Evolutionary conservation across 2,113 vertebrate species (phyloP), one percentile per base, ranked within the genome.

Genomic region (Otocyon megalotis): DNA sequence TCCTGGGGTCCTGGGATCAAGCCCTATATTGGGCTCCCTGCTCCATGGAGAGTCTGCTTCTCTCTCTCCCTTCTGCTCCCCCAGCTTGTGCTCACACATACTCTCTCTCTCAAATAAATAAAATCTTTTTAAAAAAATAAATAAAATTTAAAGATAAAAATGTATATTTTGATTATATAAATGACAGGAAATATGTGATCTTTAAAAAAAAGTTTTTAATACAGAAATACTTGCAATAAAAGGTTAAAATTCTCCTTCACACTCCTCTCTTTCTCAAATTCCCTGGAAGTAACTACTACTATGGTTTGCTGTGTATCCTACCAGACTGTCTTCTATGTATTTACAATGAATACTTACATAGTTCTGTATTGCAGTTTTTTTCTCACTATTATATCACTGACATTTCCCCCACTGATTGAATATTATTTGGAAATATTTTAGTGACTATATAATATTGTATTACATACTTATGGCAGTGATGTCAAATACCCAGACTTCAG

Each of bases 381-480:
- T 16, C 56, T 81, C 54, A 81, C 28, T 53, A 37, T 58, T 83
- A 28, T 60, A 90, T 87, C 16, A 79, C 28, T 7, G 92, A 74
- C 54, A 58, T 87, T 48, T 83, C 69, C 28, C 69, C 62, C 3
- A 50, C 77, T 77, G 90, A 65, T 74, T 80, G 32, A 80, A 22
- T 56, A 63, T 81, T 77, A 96, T 96, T 81, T 82, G 16, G 77
- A 87, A 83, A 60, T 83, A 37, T 77, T 76, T 62, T 60, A 83
- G 8, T 35, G 10, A 60, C n/a, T 76, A 15, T 30, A 26, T 62
- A 56, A 71, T 62, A 89, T 77, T 81, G 67, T 93, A 28, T 94
- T 74, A 82, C 7, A 43, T 43, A 60, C 56, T 86, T 92, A 94
- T 62, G 32, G 35, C 53, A 71, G 26, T 79, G 15, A 77, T 17